Conservation (phyloP, 2,797 vertebrate genomes). For the Stomatorhinus walkeri region DNA sequence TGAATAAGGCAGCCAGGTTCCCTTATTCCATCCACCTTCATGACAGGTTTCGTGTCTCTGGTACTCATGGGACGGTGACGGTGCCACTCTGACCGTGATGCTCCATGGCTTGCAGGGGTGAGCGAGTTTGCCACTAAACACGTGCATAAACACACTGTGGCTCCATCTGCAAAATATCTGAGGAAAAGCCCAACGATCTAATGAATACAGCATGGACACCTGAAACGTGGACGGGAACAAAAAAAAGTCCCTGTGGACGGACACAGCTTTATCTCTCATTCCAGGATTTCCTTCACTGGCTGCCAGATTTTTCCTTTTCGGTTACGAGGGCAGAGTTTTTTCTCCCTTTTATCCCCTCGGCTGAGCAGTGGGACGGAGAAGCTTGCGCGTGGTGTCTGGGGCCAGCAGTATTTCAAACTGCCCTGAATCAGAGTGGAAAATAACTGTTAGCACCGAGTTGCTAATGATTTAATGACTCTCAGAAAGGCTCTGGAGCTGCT, state of each 20-base stretch:
- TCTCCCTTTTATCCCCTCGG: not conserved
- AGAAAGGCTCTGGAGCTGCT: not conserved
- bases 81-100: not conserved
- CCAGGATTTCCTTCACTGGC: constrained; percentile 8
- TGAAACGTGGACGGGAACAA: not conserved
- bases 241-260: not conserved
- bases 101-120: not conserved
- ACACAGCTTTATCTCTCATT: not conserved
- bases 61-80: not conserved
- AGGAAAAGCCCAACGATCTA: not conserved
- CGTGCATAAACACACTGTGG: not conserved
- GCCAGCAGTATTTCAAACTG: not conserved
- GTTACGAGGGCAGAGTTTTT: not conserved
- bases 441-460: not conserved
- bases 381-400: no score
- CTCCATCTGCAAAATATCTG: not conserved
- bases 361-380: not conserved
- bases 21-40: not conserved
- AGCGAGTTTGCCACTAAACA: not conserved
- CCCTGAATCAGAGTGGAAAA: constrained; percentile 2
- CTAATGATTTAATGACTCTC: no score
- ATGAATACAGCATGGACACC: not conserved
- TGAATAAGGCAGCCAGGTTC: not conserved
- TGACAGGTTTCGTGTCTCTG: not conserved
- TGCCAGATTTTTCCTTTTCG: not conserved